phyloP scores from a whole-genome alignment of 2,113 vertebrate genomes.

The cat (Felis catus) region DNA sequence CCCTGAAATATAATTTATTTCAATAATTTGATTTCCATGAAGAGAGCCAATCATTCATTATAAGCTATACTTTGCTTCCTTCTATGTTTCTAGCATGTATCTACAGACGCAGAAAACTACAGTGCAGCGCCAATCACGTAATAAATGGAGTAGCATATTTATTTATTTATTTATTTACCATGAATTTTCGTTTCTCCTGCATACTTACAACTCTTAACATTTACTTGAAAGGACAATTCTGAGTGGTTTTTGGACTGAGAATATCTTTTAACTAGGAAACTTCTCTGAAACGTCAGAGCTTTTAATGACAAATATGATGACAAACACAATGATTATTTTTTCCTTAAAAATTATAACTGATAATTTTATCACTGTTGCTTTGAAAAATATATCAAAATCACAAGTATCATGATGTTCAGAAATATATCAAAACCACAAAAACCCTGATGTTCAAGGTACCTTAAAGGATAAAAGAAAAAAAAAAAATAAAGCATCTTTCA shows the following conservation, averaged over 20 bases:
- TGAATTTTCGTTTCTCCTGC: background rate
- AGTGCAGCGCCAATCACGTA: background rate
- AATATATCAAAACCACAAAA: background rate
- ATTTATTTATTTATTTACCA: background rate
- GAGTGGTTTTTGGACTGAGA: background rate
- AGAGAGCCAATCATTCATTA: background rate
- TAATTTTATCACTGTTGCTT: background rate
- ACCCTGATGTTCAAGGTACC: background rate
- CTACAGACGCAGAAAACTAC: background rate
- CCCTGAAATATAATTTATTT: background rate
- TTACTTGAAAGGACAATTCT: conserved; percentile 13
- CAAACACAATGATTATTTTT: background rate
- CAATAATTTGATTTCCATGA: background rate
- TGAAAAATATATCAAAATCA: background rate
- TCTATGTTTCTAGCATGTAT: background rate
- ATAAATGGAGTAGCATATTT: background rate
- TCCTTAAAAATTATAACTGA: conserved; percentile 19
- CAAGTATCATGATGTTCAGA: background rate
- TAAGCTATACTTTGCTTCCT: background rate
- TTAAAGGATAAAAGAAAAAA: background rate
- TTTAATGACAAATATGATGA: background rate
- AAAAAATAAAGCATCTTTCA: background rate
- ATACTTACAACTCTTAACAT: background rate
- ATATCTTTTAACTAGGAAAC: background rate
- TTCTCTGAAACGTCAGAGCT: background rate